Conservation (phyloP, 1,140 invertebrate genomes). For the Drosophila sproati region DNA sequence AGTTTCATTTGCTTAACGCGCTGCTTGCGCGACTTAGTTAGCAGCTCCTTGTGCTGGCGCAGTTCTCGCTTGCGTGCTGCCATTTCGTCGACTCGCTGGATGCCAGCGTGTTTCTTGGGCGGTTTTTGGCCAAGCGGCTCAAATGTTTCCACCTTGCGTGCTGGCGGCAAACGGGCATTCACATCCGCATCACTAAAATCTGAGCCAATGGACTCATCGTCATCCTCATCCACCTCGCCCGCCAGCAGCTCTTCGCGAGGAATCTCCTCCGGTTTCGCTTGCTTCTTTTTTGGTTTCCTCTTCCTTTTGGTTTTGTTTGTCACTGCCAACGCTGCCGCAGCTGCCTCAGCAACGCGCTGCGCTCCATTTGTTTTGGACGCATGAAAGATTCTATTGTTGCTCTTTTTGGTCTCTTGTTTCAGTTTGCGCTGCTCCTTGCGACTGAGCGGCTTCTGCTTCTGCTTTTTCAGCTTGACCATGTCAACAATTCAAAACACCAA, state of each 20-base stretch:
- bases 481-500: constrained; percentile 8
- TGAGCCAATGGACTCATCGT: constrained; percentile 79
- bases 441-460: constrained; percentile 66
- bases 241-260: constrained; percentile 56
- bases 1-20: constrained; percentile 88
- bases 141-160: constrained; percentile 35
- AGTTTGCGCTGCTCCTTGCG: constrained; percentile 88
- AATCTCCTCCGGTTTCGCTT: constrained; percentile 62
- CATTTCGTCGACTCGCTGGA: constrained; percentile 64
- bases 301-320: constrained; percentile 35
- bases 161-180: constrained; percentile 50
- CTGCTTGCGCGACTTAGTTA: constrained; percentile 86
- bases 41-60: constrained; percentile 85
- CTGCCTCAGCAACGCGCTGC: constrained; percentile 61
- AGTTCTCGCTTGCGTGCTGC: constrained; percentile 83
- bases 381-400: constrained; percentile 82
- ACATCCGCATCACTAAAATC: constrained; percentile 81
- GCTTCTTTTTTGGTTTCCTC: constrained; percentile 43
- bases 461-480: constrained; percentile 69
- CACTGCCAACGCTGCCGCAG: constrained; percentile 46
- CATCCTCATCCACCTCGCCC: constrained; percentile 61
- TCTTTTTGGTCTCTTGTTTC: constrained; percentile 86
- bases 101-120: constrained; percentile 39
- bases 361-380: constrained; percentile 70
- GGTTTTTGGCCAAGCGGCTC: constrained; percentile 41